Evolutionary conservation across 2,797 vertebrate genomes (phyloP), one percentile per base, ranked within the genome.

Genomic region (Glyptemys insculpta): DNA sequence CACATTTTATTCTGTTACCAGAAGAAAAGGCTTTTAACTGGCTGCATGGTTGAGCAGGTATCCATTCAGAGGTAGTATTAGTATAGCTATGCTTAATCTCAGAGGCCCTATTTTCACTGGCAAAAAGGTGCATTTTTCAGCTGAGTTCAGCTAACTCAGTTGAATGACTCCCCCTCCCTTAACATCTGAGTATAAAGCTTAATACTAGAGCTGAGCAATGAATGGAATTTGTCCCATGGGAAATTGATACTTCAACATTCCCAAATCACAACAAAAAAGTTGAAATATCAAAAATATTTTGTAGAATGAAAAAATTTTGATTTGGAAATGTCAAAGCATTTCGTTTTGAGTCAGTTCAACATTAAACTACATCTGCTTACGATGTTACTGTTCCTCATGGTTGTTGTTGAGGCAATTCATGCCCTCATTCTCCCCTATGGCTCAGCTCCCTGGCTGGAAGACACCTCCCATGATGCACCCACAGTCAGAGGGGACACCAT

Each of bases 161-260:
- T 8, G 68, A 41, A 41, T 2, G 5, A 8, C 65, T 3, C 3
- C 11, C 18, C 2, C n/a, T 1, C 21, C n/a, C 68, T 23, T 23
- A 41, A 41, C 21, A 10, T 72, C 19, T 72, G 68, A 72, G 3
- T 41, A 12, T 5, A 37, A 10, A 41, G 37, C 68, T 72, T 72
- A 41, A 41, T 6, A 41, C 21, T 25, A 72, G 37, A 41, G 21
- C 68, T 23, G 68, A 72, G 68, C 19, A 72, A 72, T 37, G 5
- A 72, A 72, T 19, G 8, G 37, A 37, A 41, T 72, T 72, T 72
- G 68, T 72, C 21, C 34, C 65, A 68, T 37, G n/a, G n/a, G 65
- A 68, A 68, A 68, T 68, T 37, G n/a, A 37, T 37, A 68, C n/a
- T 68, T 37, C 34, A 68, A 10, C 65, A 68, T 23, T 37, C 65